phyloP scores from a whole-genome alignment of 2,888 invertebrate genomes.

The Ormyrus nitidulus region DNA sequence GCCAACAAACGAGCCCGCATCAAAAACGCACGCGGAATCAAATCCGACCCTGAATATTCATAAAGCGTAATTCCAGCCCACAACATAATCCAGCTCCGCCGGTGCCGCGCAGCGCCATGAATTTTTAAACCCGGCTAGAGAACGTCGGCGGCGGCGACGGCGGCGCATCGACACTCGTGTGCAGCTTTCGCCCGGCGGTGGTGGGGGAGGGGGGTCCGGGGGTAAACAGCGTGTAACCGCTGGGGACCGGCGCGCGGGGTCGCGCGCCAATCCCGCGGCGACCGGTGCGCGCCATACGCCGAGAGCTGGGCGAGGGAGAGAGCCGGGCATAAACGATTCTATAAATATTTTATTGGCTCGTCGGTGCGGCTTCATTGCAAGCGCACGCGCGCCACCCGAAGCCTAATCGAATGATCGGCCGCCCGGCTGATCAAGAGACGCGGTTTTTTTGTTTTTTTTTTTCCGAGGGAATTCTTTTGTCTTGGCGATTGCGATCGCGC shows the following conservation, averaged over 20 bases:
- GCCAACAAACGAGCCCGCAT: too few species aligned
- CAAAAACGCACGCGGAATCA: too few species aligned
- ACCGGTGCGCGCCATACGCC: conserved; percentile 10
- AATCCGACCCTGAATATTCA: too few species aligned
- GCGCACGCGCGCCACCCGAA: conserved; percentile 60
- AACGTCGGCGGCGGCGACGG: too few species aligned
- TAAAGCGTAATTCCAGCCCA: too few species aligned
- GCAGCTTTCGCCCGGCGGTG: too few species aligned
- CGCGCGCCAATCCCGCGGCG: background rate
- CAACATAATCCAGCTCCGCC: too few species aligned
- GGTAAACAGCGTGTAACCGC: conserved; percentile 74
- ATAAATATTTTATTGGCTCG: conserved; percentile 75
- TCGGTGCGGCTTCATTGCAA: conserved; percentile 69
- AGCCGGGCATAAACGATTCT: conserved; percentile 65
- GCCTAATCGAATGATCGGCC: conserved; percentile 56
- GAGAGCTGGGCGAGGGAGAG: background rate
- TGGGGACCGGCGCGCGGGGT: conserved; percentile 60
- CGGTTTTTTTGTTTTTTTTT: background rate
- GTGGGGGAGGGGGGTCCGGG: conserved; percentile 56
- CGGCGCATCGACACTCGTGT: too few species aligned
- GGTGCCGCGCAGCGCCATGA: too few species aligned
- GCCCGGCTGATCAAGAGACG: background rate
- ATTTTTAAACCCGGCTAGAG: too few species aligned
- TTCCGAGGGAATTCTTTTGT: background rate
- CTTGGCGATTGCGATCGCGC: too few species aligned